These are phyloP conservation scores for Drosophila oshimai DNA, from an alignment of 1,140 invertebrate genomes.

Conservation along the genomic window DNA sequence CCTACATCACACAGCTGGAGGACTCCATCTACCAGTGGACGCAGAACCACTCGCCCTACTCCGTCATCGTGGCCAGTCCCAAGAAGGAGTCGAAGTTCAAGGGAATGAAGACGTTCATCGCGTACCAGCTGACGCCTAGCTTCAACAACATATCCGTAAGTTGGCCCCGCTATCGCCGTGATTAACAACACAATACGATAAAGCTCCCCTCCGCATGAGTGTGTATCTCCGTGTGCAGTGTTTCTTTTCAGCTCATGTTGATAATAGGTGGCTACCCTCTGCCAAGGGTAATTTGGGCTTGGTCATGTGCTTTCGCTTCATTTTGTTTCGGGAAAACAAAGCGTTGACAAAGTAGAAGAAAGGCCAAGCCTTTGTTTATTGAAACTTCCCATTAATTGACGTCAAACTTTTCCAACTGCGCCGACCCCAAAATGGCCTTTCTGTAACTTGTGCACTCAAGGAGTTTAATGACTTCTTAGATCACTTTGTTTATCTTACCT, in stretches of 20 bases:
- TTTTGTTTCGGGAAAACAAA: background rate
- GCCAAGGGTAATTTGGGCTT: conserved; percentile 11
- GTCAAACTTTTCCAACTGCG: background rate
- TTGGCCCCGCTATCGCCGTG: conserved; percentile 27
- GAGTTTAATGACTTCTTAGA: too few relatives aligned
- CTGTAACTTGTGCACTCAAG: too few relatives aligned
- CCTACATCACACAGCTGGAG: conserved; percentile 88
- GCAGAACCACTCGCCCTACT: conserved; percentile 88
- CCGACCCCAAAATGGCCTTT: background rate
- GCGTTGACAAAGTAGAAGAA: background rate
- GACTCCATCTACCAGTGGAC: conserved; percentile 89
- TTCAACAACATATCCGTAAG: conserved; percentile 96
- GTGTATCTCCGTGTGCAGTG: background rate
- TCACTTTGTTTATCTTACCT: too few relatives aligned
- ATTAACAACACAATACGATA: conserved; percentile 52
- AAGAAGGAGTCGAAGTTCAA: conserved; percentile 99
- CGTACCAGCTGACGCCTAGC: conserved; percentile 97
- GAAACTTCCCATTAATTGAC: background rate
- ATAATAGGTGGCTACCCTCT: conserved; percentile 26
- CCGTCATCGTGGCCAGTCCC: conserved; percentile 94
- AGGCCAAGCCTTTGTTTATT: background rate
- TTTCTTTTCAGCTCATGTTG: conserved; percentile 4
- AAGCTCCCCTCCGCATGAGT: background rate
- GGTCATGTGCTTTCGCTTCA: conserved; percentile 6
- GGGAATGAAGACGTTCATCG: conserved; percentile 98